Conservation (phyloP, 2,113 vertebrate genomes). For the Rhineura floridana region DNA sequence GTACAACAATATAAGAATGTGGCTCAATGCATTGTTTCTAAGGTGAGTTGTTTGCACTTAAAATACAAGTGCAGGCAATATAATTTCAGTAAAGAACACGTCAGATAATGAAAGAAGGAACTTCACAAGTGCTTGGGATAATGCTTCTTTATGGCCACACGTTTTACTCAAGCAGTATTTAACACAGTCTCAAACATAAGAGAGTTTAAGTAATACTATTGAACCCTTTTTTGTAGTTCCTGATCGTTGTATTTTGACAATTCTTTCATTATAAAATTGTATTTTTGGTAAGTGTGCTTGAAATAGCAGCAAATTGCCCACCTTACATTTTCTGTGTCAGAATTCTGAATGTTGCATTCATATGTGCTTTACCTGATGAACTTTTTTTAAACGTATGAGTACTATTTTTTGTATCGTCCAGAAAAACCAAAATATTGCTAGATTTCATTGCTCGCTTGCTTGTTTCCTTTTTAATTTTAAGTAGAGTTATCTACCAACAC, state of each 20-base stretch:
- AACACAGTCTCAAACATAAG: constrained; percentile 68
- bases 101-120: constrained; percentile 46
- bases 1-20: constrained; percentile 57
- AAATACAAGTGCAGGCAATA: constrained; percentile 57
- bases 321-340: constrained; percentile 73
- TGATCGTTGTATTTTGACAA: constrained; percentile 74
- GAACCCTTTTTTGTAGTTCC: constrained; percentile 72
- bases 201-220: constrained; percentile 69
- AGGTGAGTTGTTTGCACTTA: constrained; percentile 40
- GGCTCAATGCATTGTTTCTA: constrained; percentile 64
- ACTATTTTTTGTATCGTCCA: constrained; percentile 78
- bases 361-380: constrained; percentile 73
- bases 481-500: constrained; percentile 52
- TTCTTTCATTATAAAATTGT: constrained; percentile 77
- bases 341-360: constrained; percentile 72
- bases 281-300: constrained; percentile 76
- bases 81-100: constrained; percentile 54
- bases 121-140: constrained; percentile 54
- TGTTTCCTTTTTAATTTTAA: constrained; percentile 70
- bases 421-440: constrained; percentile 66
- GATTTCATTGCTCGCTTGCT: constrained; percentile 69
- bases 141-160: constrained; percentile 58
- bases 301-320: constrained; percentile 71
- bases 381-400: constrained; percentile 75
- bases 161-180: constrained; percentile 67